Evolutionary conservation across 35 echinoderm and acorn worm species (phyloP).

Genomic region (Eucidaris tribuloides): DNA sequence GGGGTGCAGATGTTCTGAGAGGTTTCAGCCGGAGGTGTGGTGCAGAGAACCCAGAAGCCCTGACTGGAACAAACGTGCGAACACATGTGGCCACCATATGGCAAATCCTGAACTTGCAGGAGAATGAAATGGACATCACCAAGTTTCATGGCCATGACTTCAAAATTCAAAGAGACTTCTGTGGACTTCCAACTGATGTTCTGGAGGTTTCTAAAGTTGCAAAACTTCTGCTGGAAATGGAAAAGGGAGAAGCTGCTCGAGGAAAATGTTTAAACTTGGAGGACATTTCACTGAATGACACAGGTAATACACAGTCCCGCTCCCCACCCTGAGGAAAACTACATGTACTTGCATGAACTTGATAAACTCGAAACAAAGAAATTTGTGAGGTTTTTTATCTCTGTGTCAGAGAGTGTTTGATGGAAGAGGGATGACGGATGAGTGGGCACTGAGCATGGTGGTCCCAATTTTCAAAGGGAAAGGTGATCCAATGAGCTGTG

Average conservation of each 20-base stretch:
- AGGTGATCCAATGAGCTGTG: no score
- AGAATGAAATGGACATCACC: constrained; percentile 38
- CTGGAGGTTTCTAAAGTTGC: constrained; percentile 7
- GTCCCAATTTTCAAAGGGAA: no score
- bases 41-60: not conserved
- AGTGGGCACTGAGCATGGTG: no score
- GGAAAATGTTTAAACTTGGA: constrained; percentile 13
- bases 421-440: no score
- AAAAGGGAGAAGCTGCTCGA: constrained; percentile 2
- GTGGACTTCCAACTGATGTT: not conserved
- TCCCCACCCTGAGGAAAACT: no score
- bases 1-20: constrained; percentile 12
- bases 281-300: constrained; percentile 15
- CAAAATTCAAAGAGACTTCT: constrained; percentile 5
- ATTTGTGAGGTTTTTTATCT: no score
- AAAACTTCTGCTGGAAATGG: constrained; percentile 13
- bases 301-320: no score
- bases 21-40: constrained; percentile 13
- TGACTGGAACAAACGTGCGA: constrained; percentile 22
- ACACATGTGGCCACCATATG: constrained; percentile 48
- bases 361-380: no score
- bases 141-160: constrained; percentile 16
- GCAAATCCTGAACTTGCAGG: constrained; percentile 40
- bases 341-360: no score
- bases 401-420: no score